Evolutionary conservation across 2,888 invertebrate genomes (phyloP).

Genomic region (Pinctada fucata): DNA sequence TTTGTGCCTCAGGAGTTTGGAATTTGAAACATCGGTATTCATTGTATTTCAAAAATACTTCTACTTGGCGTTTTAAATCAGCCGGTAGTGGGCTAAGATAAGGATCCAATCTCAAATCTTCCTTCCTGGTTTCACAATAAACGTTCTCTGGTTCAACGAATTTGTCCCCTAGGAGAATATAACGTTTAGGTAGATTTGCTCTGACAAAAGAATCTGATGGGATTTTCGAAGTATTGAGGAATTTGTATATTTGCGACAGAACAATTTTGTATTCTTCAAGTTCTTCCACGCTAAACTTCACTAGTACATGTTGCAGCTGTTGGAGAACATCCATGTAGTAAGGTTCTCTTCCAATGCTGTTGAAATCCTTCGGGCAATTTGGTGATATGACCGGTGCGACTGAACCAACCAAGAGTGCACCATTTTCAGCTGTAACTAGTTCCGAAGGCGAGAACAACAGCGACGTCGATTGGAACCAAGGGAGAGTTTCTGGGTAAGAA

Average conservation of each 20-base stretch:
- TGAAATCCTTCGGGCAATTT: too few species aligned
- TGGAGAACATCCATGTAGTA: background rate
- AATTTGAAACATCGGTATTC: slow-evolving; percentile 6
- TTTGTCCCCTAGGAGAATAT: slow-evolving; percentile 4
- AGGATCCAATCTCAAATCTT: slow-evolving; percentile 16
- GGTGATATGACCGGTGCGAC: slow-evolving; percentile 7
- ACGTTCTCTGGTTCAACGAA: background rate
- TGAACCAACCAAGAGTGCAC: slow-evolving; percentile 18
- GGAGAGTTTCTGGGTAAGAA: slow-evolving; percentile 11
- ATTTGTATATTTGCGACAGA: slow-evolving; percentile 36
- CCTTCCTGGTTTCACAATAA: background rate
- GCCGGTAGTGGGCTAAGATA: slow-evolving; percentile 17
- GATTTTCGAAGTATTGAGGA: background rate
- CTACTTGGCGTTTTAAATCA: background rate
- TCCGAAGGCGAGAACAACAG: slow-evolving; percentile 5
- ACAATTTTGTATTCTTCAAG: slow-evolving; percentile 28
- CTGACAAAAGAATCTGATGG: too few species aligned
- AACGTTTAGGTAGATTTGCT: background rate
- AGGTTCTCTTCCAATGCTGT: background rate
- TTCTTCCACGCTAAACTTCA: slow-evolving; percentile 26
- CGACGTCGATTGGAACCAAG: background rate
- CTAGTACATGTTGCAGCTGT: slow-evolving; percentile 32
- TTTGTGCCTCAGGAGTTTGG: background rate
- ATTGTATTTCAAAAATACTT: background rate
- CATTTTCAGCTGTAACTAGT: background rate